These are phyloP conservation scores for Condylura cristata DNA, from an alignment of 2,113 vertebrate genomes.

Conservation along the genomic window DNA sequence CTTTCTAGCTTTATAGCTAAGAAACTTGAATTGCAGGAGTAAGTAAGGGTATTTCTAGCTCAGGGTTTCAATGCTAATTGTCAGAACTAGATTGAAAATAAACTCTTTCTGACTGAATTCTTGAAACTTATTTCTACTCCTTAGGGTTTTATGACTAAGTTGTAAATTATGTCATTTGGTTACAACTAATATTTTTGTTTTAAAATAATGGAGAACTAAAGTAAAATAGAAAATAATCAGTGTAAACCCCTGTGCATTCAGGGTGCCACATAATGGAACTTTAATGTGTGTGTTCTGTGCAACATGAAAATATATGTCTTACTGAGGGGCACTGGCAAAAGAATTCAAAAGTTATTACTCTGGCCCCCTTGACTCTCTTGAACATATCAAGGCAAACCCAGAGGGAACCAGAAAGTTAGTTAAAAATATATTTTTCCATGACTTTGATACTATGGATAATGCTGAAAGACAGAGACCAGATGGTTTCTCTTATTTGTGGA, in stretches of 20 bases:
- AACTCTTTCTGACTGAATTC: background rate
- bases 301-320: background rate
- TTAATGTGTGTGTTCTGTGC: background rate
- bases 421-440: background rate
- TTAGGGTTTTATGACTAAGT: background rate
- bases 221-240: background rate
- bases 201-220: background rate
- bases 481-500: too few relatives aligned
- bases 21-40: slow-evolving; percentile 21
- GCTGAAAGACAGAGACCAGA: too few relatives aligned
- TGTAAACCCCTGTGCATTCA: background rate
- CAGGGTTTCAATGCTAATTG: background rate
- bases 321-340: background rate
- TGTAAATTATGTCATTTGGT: background rate
- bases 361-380: background rate
- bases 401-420: background rate
- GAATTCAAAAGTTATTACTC: background rate
- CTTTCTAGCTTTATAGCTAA: slow-evolving; percentile 39
- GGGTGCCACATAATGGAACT: background rate
- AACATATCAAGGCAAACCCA: background rate
- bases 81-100: background rate
- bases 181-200: background rate
- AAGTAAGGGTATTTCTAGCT: background rate
- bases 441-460: too few relatives aligned
- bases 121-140: slow-evolving; percentile 5